Base-by-base conservation (phyloP, 2,797 vertebrate genomes). In the Lateolabrax maculatus region DNA sequence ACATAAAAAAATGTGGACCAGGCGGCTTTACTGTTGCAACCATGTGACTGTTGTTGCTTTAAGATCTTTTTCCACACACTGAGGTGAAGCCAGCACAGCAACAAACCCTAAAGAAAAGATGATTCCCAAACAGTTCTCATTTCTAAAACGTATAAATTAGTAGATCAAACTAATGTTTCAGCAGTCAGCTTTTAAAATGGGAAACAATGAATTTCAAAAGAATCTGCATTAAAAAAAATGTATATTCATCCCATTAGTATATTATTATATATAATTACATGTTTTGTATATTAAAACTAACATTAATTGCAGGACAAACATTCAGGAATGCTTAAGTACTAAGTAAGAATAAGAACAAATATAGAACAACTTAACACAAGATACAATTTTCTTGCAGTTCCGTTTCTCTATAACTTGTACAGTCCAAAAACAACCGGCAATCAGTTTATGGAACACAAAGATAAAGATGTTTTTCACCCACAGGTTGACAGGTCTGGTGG, bases 1-100 rank as follows among this genome's bases (percentile, higher is more conserved):
- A 61, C 27, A 44, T 71, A 67, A 76, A 71, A 69, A 70, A 6
- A 46, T 9, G 36, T 9, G 44, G 9, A 18, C 18, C 18, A 19
- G 31, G 6, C 2, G 0, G 64, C 9, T 79, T 53, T 4, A 61
- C 25, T 48, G 21, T 3, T 72, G 43, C 63, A 72, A 58, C 27
- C 67, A 19, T 62, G 49, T 79, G 49, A 76, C 68, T 51, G 41
- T 31, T 60, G 41, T 2, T 81, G 63, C 13, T 36, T 53, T 21
- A 31, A 8, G 7, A 23, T 57, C 25, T 62, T 19, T 27, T 21
- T 61, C 34, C 3, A 5, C 46, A 57, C 23, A n/a, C 43, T 23
- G 29, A 60, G 6, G 7, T 29, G 13, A 48, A 11, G 15, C 29
- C n/a, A 61, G 6, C 31, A 37, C 2, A 49, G 46, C 29, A 27